Base-by-base conservation (phyloP, 2,113 vertebrate genomes). In the Bubalus kerabau region DNA sequence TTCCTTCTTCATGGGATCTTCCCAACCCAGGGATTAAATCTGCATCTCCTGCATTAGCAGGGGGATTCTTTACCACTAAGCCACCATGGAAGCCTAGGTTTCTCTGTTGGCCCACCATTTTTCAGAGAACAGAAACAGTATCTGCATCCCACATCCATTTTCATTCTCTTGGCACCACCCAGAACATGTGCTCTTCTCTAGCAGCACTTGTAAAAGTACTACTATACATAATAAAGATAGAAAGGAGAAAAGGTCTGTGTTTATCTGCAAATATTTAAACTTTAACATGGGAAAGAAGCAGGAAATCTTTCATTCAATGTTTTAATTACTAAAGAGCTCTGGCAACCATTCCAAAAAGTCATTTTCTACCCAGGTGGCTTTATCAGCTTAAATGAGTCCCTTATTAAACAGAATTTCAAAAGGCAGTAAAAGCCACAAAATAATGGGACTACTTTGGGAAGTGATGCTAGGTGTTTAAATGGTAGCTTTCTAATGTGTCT, bases 331-430 rank as follows among this genome's bases (percentile, higher is more conserved):
- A 81, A 54, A 32, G 26, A 43, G 32, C 71, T 74, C 87, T 91
- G 32, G 32, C n/a, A 90, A 74, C 40, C 21, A 91, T 24, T 86
- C 62, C 32, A 60, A 71, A 91, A 60, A 81, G 52, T 87, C 3
- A 36, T 60, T 91, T 82, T 74, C 74, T 87, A 62, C 74, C 28
- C 83, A 71, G 87, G 46, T 36, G 74, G n/a, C 6, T 76, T 93
- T 54, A 83, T 91, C 48, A 76, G 28, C 17, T 87, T 83, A 82
- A 76, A 46, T 21, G n/a, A 91, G 74, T 54, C 76, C 48, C 59
- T 80, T 59, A 74, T 62, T 87, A 62, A 67, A 87, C 81, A 62
- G 60, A 92, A 84, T 40, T 94, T 92, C 84, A 83, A 95, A 91
- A 57, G 62, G 46, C 32, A 93, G 54, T 19, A 56, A 74, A 76